Evolutionary conservation across 2,113 vertebrate species (phyloP).

Genomic region (Emydura subglobosa): DNA sequence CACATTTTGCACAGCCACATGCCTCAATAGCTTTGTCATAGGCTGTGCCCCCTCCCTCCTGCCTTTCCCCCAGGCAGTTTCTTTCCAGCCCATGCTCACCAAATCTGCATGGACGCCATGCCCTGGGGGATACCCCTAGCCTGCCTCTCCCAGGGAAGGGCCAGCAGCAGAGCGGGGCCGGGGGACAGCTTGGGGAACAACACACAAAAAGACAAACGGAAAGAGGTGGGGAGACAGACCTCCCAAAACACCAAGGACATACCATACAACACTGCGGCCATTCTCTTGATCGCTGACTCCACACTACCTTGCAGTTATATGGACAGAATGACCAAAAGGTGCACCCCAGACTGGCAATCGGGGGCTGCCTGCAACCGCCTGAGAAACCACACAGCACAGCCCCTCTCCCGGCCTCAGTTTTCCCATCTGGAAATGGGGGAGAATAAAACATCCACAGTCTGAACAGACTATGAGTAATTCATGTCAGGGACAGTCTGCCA

Average conservation of each 20-base stretch:
- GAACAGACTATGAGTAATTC: not conserved
- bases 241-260: not conserved
- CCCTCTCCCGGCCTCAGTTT: not conserved
- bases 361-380: not conserved
- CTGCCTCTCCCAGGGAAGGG: not conserved
- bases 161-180: not conserved
- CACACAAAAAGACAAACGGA: not conserved
- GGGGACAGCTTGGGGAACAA: not conserved
- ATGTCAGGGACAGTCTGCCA: not conserved
- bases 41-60: not conserved
- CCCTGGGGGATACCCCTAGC: not conserved
- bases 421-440: not conserved
- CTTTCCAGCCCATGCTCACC: not conserved
- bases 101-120: not conserved
- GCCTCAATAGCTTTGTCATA: not conserved
- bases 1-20: not conserved
- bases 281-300: not conserved
- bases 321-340: not conserved
- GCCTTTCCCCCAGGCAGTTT: not conserved
- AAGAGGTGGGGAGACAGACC: not conserved
- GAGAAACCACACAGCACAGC: not conserved
- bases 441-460: not conserved
- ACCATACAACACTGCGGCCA: not conserved
- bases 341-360: not conserved
- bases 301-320: not conserved